Conservation (phyloP, 2,888 invertebrate genomes). For the Clostera curtula region DNA sequence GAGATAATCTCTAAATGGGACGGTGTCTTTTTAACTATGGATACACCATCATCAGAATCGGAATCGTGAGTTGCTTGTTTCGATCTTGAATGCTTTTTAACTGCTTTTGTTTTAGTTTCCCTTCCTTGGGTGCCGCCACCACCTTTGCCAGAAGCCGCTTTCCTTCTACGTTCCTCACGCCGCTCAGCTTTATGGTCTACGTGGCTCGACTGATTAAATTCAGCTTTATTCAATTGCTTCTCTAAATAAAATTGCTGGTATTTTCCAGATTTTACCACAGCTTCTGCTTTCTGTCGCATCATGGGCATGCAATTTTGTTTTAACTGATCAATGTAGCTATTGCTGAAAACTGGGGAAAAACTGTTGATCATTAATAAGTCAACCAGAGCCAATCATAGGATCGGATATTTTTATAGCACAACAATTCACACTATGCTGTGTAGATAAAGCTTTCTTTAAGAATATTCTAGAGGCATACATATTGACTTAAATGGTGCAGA, state of each 20-base stretch:
- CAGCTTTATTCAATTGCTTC: conserved; percentile 74
- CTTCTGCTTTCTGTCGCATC: conserved; percentile 79
- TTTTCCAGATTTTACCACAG: conserved; percentile 80
- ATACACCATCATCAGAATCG: conserved; percentile 78
- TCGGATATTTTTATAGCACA: too few relatives aligned
- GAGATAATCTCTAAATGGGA: conserved; percentile 77
- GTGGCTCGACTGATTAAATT: conserved; percentile 41
- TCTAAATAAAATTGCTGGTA: conserved; percentile 85
- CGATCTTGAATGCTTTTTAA: conserved; percentile 85
- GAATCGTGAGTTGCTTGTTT: conserved; percentile 76
- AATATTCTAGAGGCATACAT: too few relatives aligned
- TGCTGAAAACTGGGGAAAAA: conserved; percentile 72
- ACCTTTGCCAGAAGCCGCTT: conserved; percentile 89
- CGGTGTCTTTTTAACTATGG: conserved; percentile 51
- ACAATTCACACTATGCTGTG: too few relatives aligned
- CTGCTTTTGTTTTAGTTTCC: conserved; percentile 95
- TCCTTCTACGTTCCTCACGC: conserved; percentile 91
- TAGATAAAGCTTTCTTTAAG: too few relatives aligned
- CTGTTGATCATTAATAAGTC: too few relatives aligned
- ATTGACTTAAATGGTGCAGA: too few relatives aligned
- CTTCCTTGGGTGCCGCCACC: conserved; percentile 95
- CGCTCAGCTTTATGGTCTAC: conserved; percentile 79
- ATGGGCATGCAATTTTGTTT: conserved; percentile 79
- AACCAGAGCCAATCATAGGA: too few relatives aligned
- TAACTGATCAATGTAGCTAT: conserved; percentile 80